Evolutionary conservation across 2,797 vertebrate genomes (phyloP).

Genomic region (Otolemur crassicaudatus): DNA sequence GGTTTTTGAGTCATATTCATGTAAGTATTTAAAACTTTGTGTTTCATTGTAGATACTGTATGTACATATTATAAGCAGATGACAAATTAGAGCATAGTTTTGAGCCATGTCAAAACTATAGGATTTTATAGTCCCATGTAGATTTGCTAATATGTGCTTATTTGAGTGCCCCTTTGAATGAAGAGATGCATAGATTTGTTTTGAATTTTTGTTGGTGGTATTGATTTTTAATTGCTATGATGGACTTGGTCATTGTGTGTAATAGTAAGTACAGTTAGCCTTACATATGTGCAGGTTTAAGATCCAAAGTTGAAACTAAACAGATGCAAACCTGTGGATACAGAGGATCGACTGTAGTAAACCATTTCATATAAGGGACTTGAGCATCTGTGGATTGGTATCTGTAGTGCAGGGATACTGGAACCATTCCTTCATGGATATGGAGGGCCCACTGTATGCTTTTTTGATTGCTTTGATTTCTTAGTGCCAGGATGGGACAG

Average conservation of each 20-base stretch:
- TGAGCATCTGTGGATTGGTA: not conserved
- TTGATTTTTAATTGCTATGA: slow-evolving; percentile 19
- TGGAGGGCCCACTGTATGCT: not conserved
- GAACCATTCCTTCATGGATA: not conserved
- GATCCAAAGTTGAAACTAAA: not conserved
- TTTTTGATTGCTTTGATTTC: slow-evolving; percentile 25
- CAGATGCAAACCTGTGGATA: not conserved
- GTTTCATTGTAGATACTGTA: not conserved
- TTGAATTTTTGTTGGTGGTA: not conserved
- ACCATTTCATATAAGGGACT: not conserved
- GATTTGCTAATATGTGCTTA: not conserved
- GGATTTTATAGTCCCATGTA: not conserved
- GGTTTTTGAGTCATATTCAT: slow-evolving; percentile 25
- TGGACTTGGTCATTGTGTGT: not conserved
- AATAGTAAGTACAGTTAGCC: not conserved
- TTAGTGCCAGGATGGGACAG: not conserved
- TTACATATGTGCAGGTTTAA: not conserved
- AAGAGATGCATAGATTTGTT: not conserved
- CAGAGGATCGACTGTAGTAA: not conserved
- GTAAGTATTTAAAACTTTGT: slow-evolving; percentile 33
- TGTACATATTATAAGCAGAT: slow-evolving; percentile 27
- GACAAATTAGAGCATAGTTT: not conserved
- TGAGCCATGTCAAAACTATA: not conserved
- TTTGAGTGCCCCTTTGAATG: not conserved
- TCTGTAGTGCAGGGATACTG: not conserved